Conservation (phyloP, 2,888 invertebrate genomes). For the Cryptophagus acutangulus region DNA sequence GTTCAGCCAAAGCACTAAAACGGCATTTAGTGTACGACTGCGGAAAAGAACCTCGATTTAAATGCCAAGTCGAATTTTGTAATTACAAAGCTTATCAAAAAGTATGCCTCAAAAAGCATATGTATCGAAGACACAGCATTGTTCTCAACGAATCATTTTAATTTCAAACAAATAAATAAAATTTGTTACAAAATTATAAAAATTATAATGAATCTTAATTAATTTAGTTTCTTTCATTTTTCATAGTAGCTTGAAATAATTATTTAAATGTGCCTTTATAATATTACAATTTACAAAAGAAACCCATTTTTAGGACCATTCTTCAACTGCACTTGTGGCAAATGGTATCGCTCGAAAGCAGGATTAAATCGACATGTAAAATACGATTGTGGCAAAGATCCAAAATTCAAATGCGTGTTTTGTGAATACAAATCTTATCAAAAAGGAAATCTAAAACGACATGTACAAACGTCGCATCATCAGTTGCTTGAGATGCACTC, state of each 20-base stretch:
- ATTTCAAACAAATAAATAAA: no score
- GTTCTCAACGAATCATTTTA: no score
- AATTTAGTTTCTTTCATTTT: no score
- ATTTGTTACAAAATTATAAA: no score
- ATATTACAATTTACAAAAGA: no score
- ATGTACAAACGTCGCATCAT: not conserved
- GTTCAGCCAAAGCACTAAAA: conserved; percentile 67
- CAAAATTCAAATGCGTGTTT: conserved; percentile 21
- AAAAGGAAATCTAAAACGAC: conserved; percentile 11
- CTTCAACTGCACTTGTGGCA: conserved; percentile 11
- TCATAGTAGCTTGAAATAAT: no score
- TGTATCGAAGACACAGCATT: not conserved
- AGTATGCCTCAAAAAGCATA: not conserved
- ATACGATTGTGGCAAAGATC: conserved; percentile 28
- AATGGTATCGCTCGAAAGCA: conserved; percentile 14
- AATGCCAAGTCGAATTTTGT: conserved; percentile 18
- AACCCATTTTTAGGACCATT: no score
- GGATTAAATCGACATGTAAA: conserved; percentile 17
- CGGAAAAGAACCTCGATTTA: conserved; percentile 24
- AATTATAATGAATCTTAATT: no score
- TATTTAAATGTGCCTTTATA: no score
- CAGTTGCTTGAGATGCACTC: not conserved
- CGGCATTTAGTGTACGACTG: conserved; percentile 52
- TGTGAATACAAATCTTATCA: conserved; percentile 18
- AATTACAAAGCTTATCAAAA: conserved; percentile 4